These are phyloP conservation scores for Python bivittatus DNA, from an alignment of 2,113 vertebrate species.

Conservation along the genomic window DNA sequence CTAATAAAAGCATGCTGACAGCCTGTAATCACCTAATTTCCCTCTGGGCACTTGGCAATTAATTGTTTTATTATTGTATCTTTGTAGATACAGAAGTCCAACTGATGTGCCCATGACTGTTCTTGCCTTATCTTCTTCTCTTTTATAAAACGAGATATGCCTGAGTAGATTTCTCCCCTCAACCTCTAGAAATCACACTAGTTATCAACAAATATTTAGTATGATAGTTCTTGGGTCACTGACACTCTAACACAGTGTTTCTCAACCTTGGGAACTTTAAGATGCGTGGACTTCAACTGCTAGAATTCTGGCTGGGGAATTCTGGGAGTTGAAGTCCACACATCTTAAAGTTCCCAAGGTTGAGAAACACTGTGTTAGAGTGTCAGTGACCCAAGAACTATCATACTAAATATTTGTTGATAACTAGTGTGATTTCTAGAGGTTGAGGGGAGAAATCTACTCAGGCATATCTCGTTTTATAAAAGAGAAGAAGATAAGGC, in stretches of 20 bases:
- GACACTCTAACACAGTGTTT: no score
- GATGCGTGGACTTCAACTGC: no score
- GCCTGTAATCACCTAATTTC: conserved; percentile 33
- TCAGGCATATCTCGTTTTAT: neutral
- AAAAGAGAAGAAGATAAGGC: neutral
- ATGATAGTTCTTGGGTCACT: no score
- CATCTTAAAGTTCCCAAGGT: no score
- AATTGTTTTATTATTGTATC: conserved; percentile 26
- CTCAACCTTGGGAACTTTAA: no score
- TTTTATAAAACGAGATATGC: neutral
- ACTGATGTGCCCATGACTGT: neutral
- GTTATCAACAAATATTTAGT: neutral
- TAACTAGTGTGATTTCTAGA: neutral
- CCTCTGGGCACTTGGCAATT: conserved; percentile 15
- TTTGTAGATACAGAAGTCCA: neutral
- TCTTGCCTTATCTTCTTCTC: neutral
- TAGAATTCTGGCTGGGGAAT: no score
- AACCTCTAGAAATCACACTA: neutral
- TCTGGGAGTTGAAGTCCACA: no score
- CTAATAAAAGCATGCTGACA: conserved; percentile 22
- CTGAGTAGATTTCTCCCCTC: neutral
- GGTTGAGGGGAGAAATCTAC: neutral
- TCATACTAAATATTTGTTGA: neutral
- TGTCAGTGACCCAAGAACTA: no score
- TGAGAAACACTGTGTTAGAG: no score